Evolutionary conservation across 92 coral and sea anemone species (phyloP), one percentile per base, ranked within the genome.

Genomic region (Porites lobata): DNA sequence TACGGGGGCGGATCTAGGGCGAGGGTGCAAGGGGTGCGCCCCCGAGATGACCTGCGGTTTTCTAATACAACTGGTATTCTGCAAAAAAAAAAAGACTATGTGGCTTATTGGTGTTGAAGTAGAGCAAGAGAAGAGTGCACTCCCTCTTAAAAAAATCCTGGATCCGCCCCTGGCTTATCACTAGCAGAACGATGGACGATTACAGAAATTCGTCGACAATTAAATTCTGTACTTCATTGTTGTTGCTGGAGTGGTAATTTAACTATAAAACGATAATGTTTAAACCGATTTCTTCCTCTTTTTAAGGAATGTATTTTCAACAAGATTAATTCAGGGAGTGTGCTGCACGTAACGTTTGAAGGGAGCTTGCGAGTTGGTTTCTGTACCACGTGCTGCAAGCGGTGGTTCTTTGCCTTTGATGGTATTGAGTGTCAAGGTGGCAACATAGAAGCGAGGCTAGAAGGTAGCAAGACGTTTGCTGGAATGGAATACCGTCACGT

Each of bases 291-390:
- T 18, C 78, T 0, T 29, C 15, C 52, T 22, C 59, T 62, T 88
- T 56, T 26, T 67, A 29, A 94, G 96, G 96, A 94, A 82, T 94
- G 94, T 38, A 56, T 68, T 19, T 94, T 91, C 51, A 85, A 87
- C 82, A 94, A 94, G 77, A 70, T 78, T n/a, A 78, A 63, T 26
- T 19, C 87, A 38, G 74, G 72, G 13, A 94, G 88, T 69, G 68
- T 89, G 15, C 85, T 94, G 26, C 91, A 91, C 72, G 96, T 94
- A 75, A 72, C 80, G 22, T 94, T 91, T 75, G 96, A 94, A 77
- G 96, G 96, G 43, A 94, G 93, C 94, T 84, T 94, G 91, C 91
- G 96, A 53, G 89, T 86, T 72, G 96, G 94, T 14, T 94, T 88
- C 90, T 94, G 96, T 59, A 94, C 66, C 64, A 22, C 81, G 61